Conservation (phyloP, 2,888 invertebrate species). For the Bombylius discolor region DNA sequence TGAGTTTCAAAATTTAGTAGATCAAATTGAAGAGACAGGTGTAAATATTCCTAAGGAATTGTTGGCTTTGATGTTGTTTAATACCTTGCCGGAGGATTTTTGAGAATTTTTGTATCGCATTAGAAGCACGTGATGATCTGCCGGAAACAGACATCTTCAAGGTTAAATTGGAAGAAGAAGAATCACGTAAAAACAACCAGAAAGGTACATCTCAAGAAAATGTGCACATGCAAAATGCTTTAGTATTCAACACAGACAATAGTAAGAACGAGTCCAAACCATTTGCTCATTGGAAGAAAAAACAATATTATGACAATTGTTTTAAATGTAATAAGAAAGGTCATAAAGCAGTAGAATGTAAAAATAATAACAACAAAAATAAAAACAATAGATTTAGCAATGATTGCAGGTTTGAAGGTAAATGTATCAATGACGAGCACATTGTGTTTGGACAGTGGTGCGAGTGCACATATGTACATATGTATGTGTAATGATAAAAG, state of each 20-base stretch:
- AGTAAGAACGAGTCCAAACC: not conserved
- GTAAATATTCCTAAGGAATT: slow-evolving; percentile 4
- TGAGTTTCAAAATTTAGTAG: too few species aligned
- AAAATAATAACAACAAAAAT: too few species aligned
- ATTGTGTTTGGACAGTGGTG: too few species aligned
- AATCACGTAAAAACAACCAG: not conserved
- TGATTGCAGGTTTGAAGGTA: too few species aligned
- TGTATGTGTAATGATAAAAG: too few species aligned
- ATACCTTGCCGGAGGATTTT: slow-evolving; percentile 5
- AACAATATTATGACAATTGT: not conserved
- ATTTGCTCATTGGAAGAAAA: not conserved
- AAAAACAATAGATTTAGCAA: too few species aligned
- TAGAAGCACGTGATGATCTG: slow-evolving; percentile 6
- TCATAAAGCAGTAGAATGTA: too few species aligned
- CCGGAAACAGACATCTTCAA: not conserved
- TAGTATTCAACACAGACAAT: not conserved
- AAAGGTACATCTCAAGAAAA: too few species aligned
- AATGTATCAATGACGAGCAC: too few species aligned
- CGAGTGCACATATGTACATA: too few species aligned
- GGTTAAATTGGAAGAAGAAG: slow-evolving; percentile 3
- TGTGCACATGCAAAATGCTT: slow-evolving; percentile 1
- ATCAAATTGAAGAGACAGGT: slow-evolving; percentile 5
- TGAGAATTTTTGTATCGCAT: slow-evolving; percentile 7
- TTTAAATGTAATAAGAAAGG: too few species aligned
- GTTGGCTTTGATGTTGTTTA: slow-evolving; percentile 11